phyloP scores from a whole-genome alignment of 2,888 invertebrate species.

The Stenoptilia bipunctidactyla region DNA sequence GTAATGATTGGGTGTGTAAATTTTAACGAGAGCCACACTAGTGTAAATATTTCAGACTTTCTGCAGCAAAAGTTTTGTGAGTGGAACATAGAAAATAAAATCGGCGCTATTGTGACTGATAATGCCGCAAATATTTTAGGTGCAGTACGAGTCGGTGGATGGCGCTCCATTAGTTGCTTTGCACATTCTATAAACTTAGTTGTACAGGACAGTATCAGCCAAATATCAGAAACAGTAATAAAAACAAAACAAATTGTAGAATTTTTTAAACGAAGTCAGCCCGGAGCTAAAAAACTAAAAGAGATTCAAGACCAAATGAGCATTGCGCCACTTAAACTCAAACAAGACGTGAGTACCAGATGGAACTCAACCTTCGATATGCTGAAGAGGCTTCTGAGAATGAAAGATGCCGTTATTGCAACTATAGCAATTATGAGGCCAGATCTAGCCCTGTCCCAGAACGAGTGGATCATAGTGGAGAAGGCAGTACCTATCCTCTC shows the following conservation, averaged over 20 bases:
- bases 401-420: slow-evolving; percentile 17
- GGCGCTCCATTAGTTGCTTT: too few relatives aligned
- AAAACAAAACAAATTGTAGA: slow-evolving; percentile 10
- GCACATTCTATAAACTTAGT: too few relatives aligned
- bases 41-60: slow-evolving; percentile 8
- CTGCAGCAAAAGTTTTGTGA: background rate
- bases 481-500: slow-evolving; percentile 10
- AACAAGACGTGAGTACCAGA: slow-evolving; percentile 17
- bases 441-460: slow-evolving; percentile 9
- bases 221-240: too few relatives aligned
- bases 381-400: slow-evolving; percentile 10
- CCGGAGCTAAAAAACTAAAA: slow-evolving; percentile 10
- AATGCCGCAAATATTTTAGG: slow-evolving; percentile 11
- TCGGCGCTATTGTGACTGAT: slow-evolving; percentile 7
- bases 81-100: slow-evolving; percentile 2
- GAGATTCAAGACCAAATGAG: slow-evolving; percentile 15
- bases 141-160: too few relatives aligned
- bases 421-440: slow-evolving; percentile 16
- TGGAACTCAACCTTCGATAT: slow-evolving; percentile 21
- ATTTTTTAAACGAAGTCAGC: slow-evolving; percentile 15
- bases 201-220: too few relatives aligned
- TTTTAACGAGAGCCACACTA: slow-evolving; percentile 10
- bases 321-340: slow-evolving; percentile 15
- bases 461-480: slow-evolving; percentile 14
- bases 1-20: slow-evolving; percentile 11